Percentiles rank a stretch among this genome's conserved stretches.
Conservation (phyloP, 2,113 vertebrate genomes). For the Dissostichus mawsoni region DNA sequence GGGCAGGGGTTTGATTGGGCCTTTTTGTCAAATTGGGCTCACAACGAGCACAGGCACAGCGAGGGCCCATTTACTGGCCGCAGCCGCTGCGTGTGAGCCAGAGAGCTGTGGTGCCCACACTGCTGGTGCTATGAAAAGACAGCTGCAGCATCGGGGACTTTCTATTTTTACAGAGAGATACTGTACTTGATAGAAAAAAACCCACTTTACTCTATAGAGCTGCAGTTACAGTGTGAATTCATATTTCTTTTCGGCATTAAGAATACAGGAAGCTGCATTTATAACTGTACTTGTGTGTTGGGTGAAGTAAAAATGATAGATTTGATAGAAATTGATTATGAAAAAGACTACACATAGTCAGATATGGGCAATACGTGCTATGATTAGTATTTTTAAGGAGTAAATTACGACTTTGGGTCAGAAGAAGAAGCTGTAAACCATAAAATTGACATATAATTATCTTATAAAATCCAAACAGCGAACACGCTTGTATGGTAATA, state of each 20-base stretch:
- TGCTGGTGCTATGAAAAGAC: slow-evolving; percentile 25
- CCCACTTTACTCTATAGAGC: background rate
- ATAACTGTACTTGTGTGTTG: no score
- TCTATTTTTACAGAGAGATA: background rate
- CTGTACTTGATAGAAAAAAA: background rate
- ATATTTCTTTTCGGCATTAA: background rate
- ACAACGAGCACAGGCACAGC: slow-evolving; percentile 51
- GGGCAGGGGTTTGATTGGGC: slow-evolving; percentile 52
- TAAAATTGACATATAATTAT: background rate
- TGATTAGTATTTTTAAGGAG: background rate
- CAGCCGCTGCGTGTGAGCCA: slow-evolving; percentile 37
- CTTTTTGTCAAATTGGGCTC: slow-evolving; percentile 57
- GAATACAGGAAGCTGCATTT: background rate
- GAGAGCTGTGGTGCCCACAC: slow-evolving; percentile 34
- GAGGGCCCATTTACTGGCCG: slow-evolving; percentile 52
- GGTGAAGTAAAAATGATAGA: no score
- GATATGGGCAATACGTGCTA: background rate
- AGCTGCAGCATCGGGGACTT: slow-evolving; percentile 18
- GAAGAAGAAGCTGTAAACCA: background rate
- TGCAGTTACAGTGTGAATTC: background rate
- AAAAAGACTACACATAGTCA: no score
- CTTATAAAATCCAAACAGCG: background rate
- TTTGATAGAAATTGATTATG: no score
- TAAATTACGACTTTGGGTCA: no score
- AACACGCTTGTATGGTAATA: background rate